Evolutionary conservation across 2,888 invertebrate genomes (phyloP), one percentile per base, ranked within the genome.

Genomic region (Drosophila anomalata): DNA sequence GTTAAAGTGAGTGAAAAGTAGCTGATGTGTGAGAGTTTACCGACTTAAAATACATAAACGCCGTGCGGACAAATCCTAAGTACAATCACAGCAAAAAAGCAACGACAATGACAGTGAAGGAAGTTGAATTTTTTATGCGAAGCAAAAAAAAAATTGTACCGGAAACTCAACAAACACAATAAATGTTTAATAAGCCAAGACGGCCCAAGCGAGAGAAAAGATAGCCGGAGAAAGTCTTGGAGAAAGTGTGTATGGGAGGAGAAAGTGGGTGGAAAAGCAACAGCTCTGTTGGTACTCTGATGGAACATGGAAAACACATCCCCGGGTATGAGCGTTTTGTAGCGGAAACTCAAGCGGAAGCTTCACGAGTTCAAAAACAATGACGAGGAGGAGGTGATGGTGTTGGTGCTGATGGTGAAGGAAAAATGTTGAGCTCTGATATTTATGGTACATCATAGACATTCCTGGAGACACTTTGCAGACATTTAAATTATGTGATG

Each of bases 151-250:
- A 83, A 87, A 84, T 84, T 87, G 76, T 84, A 81, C 81, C 83
- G 83, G 85, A 84, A 87, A 73, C 79, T 76, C 73, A 71, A 72
- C 77, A 87, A 84, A 84, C 81, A 87, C 87, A 87, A 84, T 84
- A 84, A 84, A 84, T 84, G 81, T 84, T 84, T 84, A 84, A 84
- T 84, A 84, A 86, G 82, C 87, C 78, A 75, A 80, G 80, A 80
- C 73, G 83, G 44, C 22, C 44, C 44, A 44, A 22, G 74, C 73
- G 60, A 47, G 44, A 29, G 54, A n/a, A 41, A 65, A 69, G 73
- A 56, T 55, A 29, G 54, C n/a, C 44, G 29, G 20, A 22, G 60
- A n/a, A 14, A 14, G 14, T 39, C 42, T 2, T 9, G n/a, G 7
- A 36, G 36, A 36, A 36, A 36, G 36, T 36, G 36, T 36, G 36